Conservation (phyloP, 1,140 invertebrate species). For the Rhagoletis zephyria region DNA sequence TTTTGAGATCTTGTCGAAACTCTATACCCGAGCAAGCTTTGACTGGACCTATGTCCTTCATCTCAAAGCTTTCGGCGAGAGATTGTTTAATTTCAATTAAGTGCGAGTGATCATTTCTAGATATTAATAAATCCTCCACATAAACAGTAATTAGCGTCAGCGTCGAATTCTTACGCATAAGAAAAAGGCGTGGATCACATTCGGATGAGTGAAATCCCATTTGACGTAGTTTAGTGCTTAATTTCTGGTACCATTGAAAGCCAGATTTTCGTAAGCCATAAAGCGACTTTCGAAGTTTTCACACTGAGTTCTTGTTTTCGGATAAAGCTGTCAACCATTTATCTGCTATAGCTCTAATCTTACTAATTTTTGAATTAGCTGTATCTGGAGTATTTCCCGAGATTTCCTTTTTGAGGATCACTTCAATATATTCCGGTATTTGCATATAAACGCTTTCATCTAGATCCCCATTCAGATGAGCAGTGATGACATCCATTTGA, state of each 20-base stretch:
- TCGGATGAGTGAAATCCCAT: slow-evolving; percentile 55
- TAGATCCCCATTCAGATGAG: too few relatives aligned
- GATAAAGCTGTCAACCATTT: too few relatives aligned
- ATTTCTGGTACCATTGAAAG: slow-evolving; percentile 69
- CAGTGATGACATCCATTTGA: too few relatives aligned
- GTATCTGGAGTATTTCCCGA: too few relatives aligned
- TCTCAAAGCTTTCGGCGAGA: not conserved
- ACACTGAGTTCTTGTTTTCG: too few relatives aligned
- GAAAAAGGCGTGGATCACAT: slow-evolving; percentile 55
- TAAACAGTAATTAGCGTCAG: slow-evolving; percentile 58
- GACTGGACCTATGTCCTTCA: not conserved
- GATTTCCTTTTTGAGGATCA: too few relatives aligned
- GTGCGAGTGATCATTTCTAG: slow-evolving; percentile 49
- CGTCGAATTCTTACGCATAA: slow-evolving; percentile 28
- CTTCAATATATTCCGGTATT: too few relatives aligned
- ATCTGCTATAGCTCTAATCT: not conserved
- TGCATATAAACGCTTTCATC: too few relatives aligned
- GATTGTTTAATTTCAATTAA: slow-evolving; percentile 48
- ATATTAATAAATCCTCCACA: slow-evolving; percentile 61
- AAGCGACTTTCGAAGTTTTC: slow-evolving; percentile 64
- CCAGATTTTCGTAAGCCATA: slow-evolving; percentile 74
- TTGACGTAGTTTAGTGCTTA: slow-evolving; percentile 54
- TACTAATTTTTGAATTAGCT: too few relatives aligned
- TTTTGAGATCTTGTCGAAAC: not conserved
- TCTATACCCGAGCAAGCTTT: slow-evolving; percentile 7